Conservation (phyloP, 1,140 invertebrate genomes). For the Caenorhabditis remanei region DNA sequence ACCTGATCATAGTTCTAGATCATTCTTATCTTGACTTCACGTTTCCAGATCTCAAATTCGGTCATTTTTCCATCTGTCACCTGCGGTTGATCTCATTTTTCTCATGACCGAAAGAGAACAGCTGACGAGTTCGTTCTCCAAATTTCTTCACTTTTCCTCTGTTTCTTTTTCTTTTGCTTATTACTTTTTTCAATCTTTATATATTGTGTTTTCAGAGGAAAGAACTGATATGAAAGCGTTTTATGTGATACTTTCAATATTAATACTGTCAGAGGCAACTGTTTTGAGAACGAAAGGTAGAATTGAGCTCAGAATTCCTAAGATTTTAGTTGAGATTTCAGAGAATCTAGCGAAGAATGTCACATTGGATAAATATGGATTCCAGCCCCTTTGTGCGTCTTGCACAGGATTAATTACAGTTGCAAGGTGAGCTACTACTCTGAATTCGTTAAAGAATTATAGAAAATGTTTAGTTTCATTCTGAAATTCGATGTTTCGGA, state of each 20-base stretch:
- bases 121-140: slow-evolving; percentile 31
- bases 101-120: slow-evolving; percentile 33
- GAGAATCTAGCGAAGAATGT: not conserved
- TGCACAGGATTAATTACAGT: slow-evolving; percentile 9
- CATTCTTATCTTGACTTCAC: not conserved
- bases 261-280: not conserved
- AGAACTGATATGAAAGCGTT: not conserved
- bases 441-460: not conserved
- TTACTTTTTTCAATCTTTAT: slow-evolving; percentile 37
- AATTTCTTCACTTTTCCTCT: slow-evolving; percentile 6
- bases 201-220: not conserved
- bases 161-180: not conserved
- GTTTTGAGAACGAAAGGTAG: slow-evolving; percentile 41
- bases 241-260: not conserved
- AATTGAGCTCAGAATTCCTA: not conserved
- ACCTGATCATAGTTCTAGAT: not conserved
- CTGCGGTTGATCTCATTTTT: not conserved
- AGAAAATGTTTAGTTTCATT: not conserved
- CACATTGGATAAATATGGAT: slow-evolving; percentile 21
- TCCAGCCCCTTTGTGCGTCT: slow-evolving; percentile 4
- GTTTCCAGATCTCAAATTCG: not conserved
- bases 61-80: not conserved
- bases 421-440: not conserved
- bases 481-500: slow-evolving; percentile 57
- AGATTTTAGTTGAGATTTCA: not conserved